Evolutionary conservation across 2,888 invertebrate genomes (phyloP).

Genomic region (Bugula neritina): DNA sequence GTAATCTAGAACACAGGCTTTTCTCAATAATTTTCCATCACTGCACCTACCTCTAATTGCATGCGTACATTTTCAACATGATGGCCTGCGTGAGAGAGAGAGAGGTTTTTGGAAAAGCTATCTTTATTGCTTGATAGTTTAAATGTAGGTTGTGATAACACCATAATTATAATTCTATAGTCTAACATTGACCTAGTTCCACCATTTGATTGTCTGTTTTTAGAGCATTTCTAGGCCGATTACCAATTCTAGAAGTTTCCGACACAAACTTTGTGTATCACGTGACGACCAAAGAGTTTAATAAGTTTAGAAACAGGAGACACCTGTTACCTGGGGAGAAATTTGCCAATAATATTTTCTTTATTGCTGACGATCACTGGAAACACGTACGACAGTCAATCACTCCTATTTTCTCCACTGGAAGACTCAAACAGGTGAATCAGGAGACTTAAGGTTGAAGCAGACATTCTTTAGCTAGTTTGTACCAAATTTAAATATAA

Average conservation of each 20-base stretch:
- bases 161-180: no score
- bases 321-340: background rate
- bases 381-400: background rate
- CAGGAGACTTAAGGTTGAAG: no score
- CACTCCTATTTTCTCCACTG: background rate
- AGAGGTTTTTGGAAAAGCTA: no score
- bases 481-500: background rate
- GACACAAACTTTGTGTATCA: background rate
- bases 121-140: no score
- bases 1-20: no score
- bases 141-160: no score
- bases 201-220: no score
- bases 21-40: no score
- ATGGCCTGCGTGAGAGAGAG: no score
- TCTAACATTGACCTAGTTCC: no score
- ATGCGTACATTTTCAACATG: no score
- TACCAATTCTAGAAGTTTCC: background rate
- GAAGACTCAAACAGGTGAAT: background rate
- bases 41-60: no score
- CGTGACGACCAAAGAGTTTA: background rate
- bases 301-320: background rate
- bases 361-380: background rate
- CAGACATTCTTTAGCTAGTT: background rate
- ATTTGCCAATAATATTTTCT: background rate
- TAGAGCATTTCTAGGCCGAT: background rate